Base-by-base conservation (phyloP, 2,113 vertebrate genomes). In the Aythya baeri region DNA sequence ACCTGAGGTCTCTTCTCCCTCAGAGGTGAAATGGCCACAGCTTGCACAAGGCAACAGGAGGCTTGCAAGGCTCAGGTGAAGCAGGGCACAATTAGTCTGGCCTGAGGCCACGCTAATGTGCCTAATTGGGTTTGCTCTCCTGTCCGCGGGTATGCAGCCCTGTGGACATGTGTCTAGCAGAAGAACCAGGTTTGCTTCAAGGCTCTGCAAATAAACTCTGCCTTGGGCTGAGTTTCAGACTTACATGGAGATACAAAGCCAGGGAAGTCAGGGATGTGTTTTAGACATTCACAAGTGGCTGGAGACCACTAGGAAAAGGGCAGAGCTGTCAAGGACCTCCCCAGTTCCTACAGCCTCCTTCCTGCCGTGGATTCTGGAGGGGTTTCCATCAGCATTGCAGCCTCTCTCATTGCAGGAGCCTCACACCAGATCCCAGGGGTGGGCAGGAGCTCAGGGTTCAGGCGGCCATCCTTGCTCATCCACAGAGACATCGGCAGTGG, bases 91-190 rank as follows among this genome's bases (percentile, higher is more conserved):
- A 62, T 77, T 79, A 86, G 13, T 22, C 67, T 88, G 90, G 90
- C 63, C 63, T 74, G 83, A 67, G 27, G 54, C 82, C 63, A 36
- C 0, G 3, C 34, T 91, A 26, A 66, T 58, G 73, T 70, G 34
- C 20, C 21, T 87, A 63, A 77, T 38, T 80, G 72, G 54, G 55
- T 80, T 52, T 34, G 63, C 0, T 0, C 36, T 80, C 9, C 0
- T 49, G 50, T 55, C 63, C 0, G 0, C 0, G 0, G 55, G 55
- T 71, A 68, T 55, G 76, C 68, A 58, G 72, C 50, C 59, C 68
- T 74, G 36, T 2, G 2, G 71, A 8, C 17, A 11, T 1, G 34
- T n/a, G 70, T 34, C 41, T 36, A 67, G 59, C 68, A 74, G 65
- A 66, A 89, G 46, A 91, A 65, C 11, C 55, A 71, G 31, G 38